phyloP scores from a whole-genome alignment of 2,888 invertebrate species.

The Meghimatium bilineatum region DNA sequence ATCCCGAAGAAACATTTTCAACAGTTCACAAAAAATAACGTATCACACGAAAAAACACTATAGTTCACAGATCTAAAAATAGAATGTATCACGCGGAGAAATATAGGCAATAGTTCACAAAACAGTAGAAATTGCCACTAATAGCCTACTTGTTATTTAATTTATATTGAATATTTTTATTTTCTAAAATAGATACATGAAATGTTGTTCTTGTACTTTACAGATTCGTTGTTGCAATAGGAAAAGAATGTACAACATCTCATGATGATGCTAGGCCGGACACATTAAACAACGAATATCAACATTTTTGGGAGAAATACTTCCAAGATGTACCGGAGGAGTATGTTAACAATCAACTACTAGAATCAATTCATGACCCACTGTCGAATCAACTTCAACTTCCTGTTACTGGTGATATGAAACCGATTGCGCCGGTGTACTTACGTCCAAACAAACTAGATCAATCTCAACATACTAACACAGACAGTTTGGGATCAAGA shows the following conservation, averaged over 20 bases:
- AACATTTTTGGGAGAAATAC: not conserved
- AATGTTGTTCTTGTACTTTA: not conserved
- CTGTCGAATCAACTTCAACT: not conserved
- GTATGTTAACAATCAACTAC: not conserved
- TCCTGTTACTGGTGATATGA: not conserved
- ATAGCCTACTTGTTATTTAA: too few species aligned
- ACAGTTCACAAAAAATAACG: too few species aligned
- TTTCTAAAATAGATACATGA: not conserved
- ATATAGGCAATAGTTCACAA: too few species aligned
- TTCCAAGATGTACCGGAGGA: not conserved
- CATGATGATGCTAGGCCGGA: not conserved
- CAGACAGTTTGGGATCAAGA: not conserved
- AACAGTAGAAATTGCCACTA: too few species aligned
- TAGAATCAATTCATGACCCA: not conserved
- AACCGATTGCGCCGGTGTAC: not conserved
- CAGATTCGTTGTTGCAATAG: conserved; percentile 26
- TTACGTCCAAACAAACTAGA: not conserved
- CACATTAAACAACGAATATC: not conserved
- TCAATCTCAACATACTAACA: not conserved
- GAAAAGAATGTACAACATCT: not conserved
- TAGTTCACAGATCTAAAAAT: too few species aligned
- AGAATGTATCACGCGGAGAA: too few species aligned
- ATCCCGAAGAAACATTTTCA: too few species aligned
- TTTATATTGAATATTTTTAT: not conserved
- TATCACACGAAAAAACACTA: too few species aligned